Evolutionary conservation across 2,888 invertebrate species (phyloP).

Genomic region (Hydraecia micacea): DNA sequence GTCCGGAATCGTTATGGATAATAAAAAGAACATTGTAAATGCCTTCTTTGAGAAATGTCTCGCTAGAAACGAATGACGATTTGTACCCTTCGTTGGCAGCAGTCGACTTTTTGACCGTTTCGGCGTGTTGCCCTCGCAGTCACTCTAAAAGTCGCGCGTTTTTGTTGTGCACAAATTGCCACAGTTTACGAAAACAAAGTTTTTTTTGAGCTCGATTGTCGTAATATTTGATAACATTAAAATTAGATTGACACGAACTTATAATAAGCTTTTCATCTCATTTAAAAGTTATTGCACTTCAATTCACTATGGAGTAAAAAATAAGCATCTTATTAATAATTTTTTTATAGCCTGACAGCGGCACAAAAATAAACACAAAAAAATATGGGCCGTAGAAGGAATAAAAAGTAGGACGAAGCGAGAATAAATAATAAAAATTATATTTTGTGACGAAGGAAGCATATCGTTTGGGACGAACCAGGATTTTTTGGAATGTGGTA

Average conservation of each 20-base stretch:
- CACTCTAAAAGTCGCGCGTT: constrained; percentile 7
- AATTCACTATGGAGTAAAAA: too few species aligned
- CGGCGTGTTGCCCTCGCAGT: constrained; percentile 1
- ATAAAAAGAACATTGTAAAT: constrained; percentile 79
- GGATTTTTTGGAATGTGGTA: too few species aligned
- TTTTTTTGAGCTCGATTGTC: background rate
- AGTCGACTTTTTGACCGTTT: constrained; percentile 28
- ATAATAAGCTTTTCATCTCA: background rate
- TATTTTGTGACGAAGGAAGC: too few species aligned
- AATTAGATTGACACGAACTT: background rate
- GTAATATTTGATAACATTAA: background rate
- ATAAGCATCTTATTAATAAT: background rate
- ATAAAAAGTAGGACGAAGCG: too few species aligned
- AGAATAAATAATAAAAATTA: too few species aligned
- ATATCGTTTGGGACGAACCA: too few species aligned
- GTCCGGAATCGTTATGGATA: constrained; percentile 73
- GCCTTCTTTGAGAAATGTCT: constrained; percentile 72
- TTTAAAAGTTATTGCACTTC: background rate
- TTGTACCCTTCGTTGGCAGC: constrained; percentile 70
- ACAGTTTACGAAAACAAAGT: background rate
- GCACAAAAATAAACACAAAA: background rate
- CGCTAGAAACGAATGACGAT: constrained; percentile 71
- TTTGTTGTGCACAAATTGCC: background rate
- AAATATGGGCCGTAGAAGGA: too few species aligned
- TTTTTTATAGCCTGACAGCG: background rate